Conservation (phyloP, 2,888 invertebrate species). For the Trypoxylon attenuatum region DNA sequence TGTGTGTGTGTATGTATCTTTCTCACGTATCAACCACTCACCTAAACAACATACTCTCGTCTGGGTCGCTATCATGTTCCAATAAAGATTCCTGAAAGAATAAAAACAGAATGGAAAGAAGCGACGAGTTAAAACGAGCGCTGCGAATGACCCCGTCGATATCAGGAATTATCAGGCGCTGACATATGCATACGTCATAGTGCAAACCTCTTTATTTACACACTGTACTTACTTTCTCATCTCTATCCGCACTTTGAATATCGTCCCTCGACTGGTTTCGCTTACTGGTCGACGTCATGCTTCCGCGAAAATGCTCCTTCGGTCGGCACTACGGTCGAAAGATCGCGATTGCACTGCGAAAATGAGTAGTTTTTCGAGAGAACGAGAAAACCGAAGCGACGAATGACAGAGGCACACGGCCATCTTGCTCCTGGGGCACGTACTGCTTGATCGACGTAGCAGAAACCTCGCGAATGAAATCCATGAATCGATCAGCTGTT, state of each 20-base stretch:
- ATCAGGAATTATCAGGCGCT: not conserved
- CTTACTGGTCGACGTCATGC: constrained; percentile 59
- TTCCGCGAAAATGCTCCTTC: not conserved
- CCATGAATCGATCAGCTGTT: not conserved
- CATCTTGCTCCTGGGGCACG: constrained; percentile 20
- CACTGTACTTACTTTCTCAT: constrained; percentile 66
- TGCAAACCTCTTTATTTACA: no score
- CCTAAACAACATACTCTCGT: constrained; percentile 69
- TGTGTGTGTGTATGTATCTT: no score
- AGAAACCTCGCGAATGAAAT: not conserved
- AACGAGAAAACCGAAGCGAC: not conserved
- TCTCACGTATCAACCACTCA: no score
- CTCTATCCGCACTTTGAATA: constrained; percentile 58
- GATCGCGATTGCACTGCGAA: no score
- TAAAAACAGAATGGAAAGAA: not conserved
- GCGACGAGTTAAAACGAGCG: constrained; percentile 31
- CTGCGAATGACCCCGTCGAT: constrained; percentile 2
- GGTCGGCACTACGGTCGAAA: not conserved
- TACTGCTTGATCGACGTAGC: constrained; percentile 8
- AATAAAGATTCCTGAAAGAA: constrained; percentile 64
- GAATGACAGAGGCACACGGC: constrained; percentile 7
- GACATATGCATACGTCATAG: not conserved
- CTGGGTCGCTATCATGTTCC: constrained; percentile 70
- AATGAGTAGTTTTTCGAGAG: not conserved
- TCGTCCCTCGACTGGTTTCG: constrained; percentile 61